Evolutionary conservation across 1,140 invertebrate genomes (phyloP), one percentile per base, ranked within the genome.

Genomic region (Drosophila serrata): DNA sequence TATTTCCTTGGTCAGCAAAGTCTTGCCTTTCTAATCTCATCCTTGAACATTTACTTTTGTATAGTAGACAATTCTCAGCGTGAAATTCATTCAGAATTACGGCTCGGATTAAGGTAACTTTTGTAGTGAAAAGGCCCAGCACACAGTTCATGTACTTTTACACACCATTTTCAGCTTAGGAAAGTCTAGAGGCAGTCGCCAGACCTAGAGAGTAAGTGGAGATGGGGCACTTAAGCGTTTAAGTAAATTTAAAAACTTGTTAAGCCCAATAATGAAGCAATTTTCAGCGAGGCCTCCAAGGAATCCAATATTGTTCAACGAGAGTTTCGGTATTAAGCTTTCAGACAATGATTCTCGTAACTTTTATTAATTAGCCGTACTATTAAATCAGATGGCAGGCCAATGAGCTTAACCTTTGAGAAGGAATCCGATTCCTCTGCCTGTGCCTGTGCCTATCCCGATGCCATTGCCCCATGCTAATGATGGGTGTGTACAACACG

Each of bases 191-290:
- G 24, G 19, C 46, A 55, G 64, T 46, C 53, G 60, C 46, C 56
- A 60, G 46, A 6, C 53, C 57, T 45, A 61, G 62, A 48, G 49
- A 65, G 51, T 35, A 64, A 65, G 45, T 63, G 53, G 39, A 53
- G 46, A 31, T 19, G 48, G n/a, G 40, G 73, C 35, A 62, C 64
- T 88, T 82, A 88, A 82, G 84, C 76, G 67, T 78, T 88, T 88
- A 88, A 88, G 84, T 75, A 82, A 88, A 88, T 88, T 88, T 81
- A 67, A 88, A 88, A 88, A 88, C 80, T 88, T 88, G 62, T 81
- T 82, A 88, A 88, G 84, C 77, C 61, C 53, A 39, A 65, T 88
- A 82, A 88, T 88, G 82, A 79, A 87, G 79, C 79, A 79, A 87
- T 86, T 79, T 79, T 48, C 51, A 59, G 59, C 72, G 33, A 73